These are phyloP conservation scores for Papio anubis DNA, from an alignment of 2,113 vertebrate genomes.

Conservation along the genomic window DNA sequence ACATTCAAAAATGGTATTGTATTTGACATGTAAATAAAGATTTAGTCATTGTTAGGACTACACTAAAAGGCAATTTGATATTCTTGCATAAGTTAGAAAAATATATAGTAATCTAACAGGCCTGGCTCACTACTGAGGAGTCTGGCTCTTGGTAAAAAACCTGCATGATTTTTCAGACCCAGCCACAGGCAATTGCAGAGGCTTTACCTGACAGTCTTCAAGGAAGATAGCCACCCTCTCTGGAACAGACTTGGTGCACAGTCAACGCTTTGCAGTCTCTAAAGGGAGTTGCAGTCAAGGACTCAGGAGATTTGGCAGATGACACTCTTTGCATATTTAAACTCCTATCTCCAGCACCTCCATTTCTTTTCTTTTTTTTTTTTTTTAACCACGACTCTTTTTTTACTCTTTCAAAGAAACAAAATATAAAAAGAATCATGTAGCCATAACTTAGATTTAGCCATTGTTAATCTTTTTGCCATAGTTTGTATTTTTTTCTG, in stretches of 20 bases:
- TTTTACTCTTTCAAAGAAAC: too few relatives aligned
- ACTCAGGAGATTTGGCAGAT: neutral
- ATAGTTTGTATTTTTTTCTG: too few relatives aligned
- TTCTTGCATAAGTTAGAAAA: neutral
- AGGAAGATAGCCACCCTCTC: neutral
- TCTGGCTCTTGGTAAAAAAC: neutral
- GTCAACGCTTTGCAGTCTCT: neutral
- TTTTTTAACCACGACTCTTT: too few relatives aligned
- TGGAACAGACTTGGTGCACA: neutral
- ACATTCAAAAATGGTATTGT: neutral
- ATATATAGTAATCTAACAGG: neutral
- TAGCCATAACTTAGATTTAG: too few relatives aligned
- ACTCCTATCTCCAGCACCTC: neutral
- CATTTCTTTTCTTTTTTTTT: neutral
- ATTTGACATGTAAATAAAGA: neutral
- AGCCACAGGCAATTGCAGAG: neutral
- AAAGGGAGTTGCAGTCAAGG: neutral
- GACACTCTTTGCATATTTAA: neutral
- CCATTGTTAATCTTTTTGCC: too few relatives aligned
- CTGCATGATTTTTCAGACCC: neutral
- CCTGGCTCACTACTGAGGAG: neutral
- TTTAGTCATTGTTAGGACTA: neutral
- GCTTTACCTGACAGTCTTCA: neutral
- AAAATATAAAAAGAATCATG: too few relatives aligned
- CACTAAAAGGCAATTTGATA: neutral